These are phyloP conservation scores for Drosophila prolongata DNA, from an alignment of 2,888 invertebrate species.

Conservation along the genomic window DNA sequence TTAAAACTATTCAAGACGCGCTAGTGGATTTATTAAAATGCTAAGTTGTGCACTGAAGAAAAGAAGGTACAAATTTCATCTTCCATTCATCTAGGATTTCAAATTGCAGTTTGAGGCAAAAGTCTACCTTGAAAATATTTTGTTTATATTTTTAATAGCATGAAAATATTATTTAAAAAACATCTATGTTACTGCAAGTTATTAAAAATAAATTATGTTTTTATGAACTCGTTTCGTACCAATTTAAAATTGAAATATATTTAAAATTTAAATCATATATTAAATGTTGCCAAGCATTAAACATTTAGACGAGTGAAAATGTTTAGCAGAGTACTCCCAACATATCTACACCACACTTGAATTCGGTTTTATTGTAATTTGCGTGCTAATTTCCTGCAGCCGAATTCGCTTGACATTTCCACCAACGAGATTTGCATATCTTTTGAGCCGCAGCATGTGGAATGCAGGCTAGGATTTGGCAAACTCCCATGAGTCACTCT, in stretches of 20 bases:
- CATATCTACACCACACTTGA: slow-evolving; percentile 8
- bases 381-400: slow-evolving; percentile 67
- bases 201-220: too few relatives aligned
- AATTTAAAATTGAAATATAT: too few relatives aligned
- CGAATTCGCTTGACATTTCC: slow-evolving; percentile 53
- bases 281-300: too few relatives aligned
- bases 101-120: too few relatives aligned
- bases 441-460: slow-evolving; percentile 44
- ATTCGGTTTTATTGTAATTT: slow-evolving; percentile 60
- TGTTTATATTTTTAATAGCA: too few relatives aligned
- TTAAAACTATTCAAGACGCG: neutral
- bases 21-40: slow-evolving; percentile 2
- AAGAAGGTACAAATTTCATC: too few relatives aligned
- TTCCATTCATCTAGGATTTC: too few relatives aligned
- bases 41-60: neutral
- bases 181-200: too few relatives aligned
- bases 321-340: neutral
- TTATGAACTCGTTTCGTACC: too few relatives aligned
- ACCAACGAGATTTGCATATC: slow-evolving; percentile 66
- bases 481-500: slow-evolving; percentile 5
- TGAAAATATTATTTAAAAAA: too few relatives aligned
- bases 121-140: too few relatives aligned
- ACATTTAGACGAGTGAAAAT: neutral
- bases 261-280: too few relatives aligned
- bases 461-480: slow-evolving; percentile 36